A percentile compares a stretch with the other conserved stretches of the same genome.
These are phyloP conservation scores for Bufotes viridis DNA, from an alignment of 2,797 vertebrate genomes.

Conservation along the genomic window DNA sequence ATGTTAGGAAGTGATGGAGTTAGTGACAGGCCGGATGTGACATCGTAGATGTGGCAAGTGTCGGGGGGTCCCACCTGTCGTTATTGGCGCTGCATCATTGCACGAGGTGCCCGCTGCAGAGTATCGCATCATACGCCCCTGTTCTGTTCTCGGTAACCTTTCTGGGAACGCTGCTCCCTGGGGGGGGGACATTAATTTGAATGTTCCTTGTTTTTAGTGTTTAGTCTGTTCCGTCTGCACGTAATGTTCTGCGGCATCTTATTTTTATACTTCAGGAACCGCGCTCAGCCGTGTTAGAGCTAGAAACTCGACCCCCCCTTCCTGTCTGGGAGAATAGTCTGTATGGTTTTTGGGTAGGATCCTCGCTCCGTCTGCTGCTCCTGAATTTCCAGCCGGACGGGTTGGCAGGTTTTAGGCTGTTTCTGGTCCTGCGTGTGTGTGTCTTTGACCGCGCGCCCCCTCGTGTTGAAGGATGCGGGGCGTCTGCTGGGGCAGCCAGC, in stretches of 20 bases:
- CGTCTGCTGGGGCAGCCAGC: not conserved
- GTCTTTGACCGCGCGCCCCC: not conserved
- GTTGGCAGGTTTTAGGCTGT: not conserved
- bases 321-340: not conserved
- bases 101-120: too few species aligned
- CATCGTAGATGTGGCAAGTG: too few species aligned
- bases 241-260: conserved; percentile 28
- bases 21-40: too few species aligned
- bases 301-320: not conserved
- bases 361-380: not conserved
- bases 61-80: not conserved
- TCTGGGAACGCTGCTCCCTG: conserved; percentile 5
- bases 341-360: conserved; percentile 7
- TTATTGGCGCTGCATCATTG: not conserved
- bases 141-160: not conserved
- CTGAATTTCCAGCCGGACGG: conserved; percentile 22
- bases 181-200: not conserved
- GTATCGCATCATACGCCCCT: too few species aligned
- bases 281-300: not conserved
- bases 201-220: not conserved
- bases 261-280: conserved; percentile 39
- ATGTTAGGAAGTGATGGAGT: too few species aligned
- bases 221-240: conserved; percentile 39
- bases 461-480: not conserved
- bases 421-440: not conserved